These are phyloP conservation scores for Cerastis leucographa DNA, from an alignment of 2,888 invertebrate genomes.

Conservation along the genomic window DNA sequence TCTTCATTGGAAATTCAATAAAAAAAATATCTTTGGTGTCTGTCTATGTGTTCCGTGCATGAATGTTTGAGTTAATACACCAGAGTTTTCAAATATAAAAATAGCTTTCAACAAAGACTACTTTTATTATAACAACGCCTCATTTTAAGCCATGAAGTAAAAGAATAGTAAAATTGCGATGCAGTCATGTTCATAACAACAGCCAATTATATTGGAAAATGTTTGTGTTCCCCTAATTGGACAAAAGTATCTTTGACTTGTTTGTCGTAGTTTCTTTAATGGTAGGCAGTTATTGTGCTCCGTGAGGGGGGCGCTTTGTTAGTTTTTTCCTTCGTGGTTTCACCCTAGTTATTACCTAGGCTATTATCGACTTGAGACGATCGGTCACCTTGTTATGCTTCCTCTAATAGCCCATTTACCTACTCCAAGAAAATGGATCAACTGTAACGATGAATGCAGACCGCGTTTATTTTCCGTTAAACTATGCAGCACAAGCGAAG, in stretches of 20 bases:
- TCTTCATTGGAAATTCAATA: not conserved
- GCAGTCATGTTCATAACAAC: not conserved
- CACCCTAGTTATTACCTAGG: not conserved
- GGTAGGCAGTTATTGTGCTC: not conserved
- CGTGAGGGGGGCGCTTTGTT: not conserved
- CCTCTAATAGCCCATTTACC: slow-evolving; percentile 14
- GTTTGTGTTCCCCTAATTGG: slow-evolving; percentile 21
- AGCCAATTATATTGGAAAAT: slow-evolving; percentile 23
- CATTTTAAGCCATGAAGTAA: not conserved
- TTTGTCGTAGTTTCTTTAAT: slow-evolving; percentile 25
- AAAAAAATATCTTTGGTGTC: not conserved
- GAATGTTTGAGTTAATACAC: not conserved
- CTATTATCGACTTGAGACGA: slow-evolving; percentile 17
- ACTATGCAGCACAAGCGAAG: slow-evolving; percentile 15
- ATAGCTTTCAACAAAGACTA: not conserved
- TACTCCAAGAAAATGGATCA: not conserved
- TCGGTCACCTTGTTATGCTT: slow-evolving; percentile 1
- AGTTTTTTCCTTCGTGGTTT: slow-evolving; percentile 12
- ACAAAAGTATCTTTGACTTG: slow-evolving; percentile 5
- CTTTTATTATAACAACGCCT: not conserved
- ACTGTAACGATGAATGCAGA: slow-evolving; percentile 1
- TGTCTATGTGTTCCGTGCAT: not conserved
- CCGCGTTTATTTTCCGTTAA: slow-evolving; percentile 1
- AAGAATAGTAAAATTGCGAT: not conserved
- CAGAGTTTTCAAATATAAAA: not conserved